These are phyloP conservation scores for Hirtodrosophila histrioides DNA, from an alignment of 2,888 invertebrate genomes.

Conservation along the genomic window DNA sequence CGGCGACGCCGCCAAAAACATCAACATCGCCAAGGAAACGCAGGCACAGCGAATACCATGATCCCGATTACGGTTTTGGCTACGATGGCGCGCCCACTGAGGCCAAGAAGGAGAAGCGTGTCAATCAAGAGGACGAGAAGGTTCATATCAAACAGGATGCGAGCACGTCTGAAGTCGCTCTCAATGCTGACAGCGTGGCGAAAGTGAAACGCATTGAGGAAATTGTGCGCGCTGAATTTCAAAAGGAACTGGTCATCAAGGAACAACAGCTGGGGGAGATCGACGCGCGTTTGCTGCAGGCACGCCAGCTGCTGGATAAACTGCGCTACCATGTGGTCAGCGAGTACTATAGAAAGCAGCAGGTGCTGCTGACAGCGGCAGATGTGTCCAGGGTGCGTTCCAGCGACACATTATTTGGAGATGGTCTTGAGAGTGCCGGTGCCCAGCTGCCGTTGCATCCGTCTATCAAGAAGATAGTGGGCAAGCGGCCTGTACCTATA, in stretches of 20 bases:
- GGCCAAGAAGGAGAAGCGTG: slow-evolving; percentile 7
- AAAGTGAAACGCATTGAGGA: slow-evolving; percentile 83
- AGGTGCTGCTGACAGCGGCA: slow-evolving; percentile 83
- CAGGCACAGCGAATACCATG: slow-evolving; percentile 85
- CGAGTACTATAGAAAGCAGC: slow-evolving; percentile 87
- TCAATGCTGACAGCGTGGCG: slow-evolving; percentile 38
- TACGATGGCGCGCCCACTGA: slow-evolving; percentile 1
- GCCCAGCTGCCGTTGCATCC: slow-evolving; percentile 89
- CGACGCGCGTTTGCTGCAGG: slow-evolving; percentile 87
- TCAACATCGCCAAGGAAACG: slow-evolving; percentile 78
- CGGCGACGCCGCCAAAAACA: slow-evolving; percentile 47
- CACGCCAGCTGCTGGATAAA: slow-evolving; percentile 86
- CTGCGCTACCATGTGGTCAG: slow-evolving; percentile 87
- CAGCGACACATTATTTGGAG: slow-evolving; percentile 65
- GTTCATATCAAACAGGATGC: background rate
- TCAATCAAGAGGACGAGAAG: slow-evolving; percentile 50
- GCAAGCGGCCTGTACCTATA: slow-evolving; percentile 85
- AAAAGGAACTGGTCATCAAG: slow-evolving; percentile 88
- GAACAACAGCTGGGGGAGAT: slow-evolving; percentile 90
- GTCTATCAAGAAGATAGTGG: slow-evolving; percentile 89
- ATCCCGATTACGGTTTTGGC: slow-evolving; percentile 85
- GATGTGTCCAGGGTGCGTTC: slow-evolving; percentile 80
- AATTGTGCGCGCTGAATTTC: slow-evolving; percentile 90
- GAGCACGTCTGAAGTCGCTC: slow-evolving; percentile 77
- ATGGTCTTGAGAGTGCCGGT: slow-evolving; percentile 55